Percentiles rank a stretch among this genome's conserved stretches.
Evolutionary conservation across 2,888 invertebrate genomes (phyloP).

Genomic region (Cheilosia variabilis): DNA sequence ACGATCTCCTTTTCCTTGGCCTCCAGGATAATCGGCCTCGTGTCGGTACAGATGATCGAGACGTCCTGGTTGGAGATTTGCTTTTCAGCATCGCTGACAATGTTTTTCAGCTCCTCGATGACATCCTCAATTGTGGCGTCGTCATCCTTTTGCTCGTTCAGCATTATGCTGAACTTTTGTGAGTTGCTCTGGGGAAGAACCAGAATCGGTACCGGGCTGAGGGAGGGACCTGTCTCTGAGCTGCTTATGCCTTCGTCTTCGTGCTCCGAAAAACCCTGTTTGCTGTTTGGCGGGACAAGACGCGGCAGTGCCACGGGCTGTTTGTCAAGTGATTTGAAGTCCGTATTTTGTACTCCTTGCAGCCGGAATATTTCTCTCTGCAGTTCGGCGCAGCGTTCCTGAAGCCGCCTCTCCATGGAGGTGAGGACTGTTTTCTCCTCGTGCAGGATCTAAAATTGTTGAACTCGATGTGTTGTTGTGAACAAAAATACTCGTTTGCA

Average conservation of each 20-base stretch:
- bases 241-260: conserved; percentile 96
- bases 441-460: conserved; percentile 86
- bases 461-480: not conserved
- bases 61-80: conserved; percentile 83
- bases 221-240: conserved; percentile 89
- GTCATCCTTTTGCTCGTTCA: conserved; percentile 81
- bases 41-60: conserved; percentile 80
- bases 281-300: conserved; percentile 80
- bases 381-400: conserved; percentile 90
- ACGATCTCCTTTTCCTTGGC: conserved; percentile 88
- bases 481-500: not conserved
- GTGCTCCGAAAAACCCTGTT: conserved; percentile 88
- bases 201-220: conserved; percentile 88
- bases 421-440: conserved; percentile 90
- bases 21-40: conserved; percentile 76
- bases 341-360: conserved; percentile 84
- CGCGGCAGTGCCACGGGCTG: conserved; percentile 82
- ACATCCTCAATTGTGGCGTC: conserved; percentile 94
- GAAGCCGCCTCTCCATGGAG: conserved; percentile 89
- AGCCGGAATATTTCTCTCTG: conserved; percentile 88
- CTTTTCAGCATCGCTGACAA: conserved; percentile 93
- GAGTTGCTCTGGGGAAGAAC: conserved; percentile 84
- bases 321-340: conserved; percentile 82
- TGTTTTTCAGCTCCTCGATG: conserved; percentile 92
- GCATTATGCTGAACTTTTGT: conserved; percentile 84